Conservation (phyloP, 2,113 vertebrate genomes). For the Mirounga angustirostris region DNA sequence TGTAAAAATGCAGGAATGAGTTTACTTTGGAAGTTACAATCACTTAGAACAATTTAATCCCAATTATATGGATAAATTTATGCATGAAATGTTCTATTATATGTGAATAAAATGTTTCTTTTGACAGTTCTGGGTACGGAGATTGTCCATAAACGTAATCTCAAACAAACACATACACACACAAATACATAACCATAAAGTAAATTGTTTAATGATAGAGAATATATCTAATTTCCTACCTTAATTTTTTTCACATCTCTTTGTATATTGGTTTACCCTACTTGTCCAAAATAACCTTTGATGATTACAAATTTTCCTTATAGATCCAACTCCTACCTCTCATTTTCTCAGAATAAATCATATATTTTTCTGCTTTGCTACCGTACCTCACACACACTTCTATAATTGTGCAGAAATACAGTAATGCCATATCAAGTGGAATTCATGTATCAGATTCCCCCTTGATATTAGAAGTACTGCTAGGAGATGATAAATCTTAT, state of each 20-base stretch:
- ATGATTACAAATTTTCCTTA: not conserved
- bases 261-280: not conserved
- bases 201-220: not conserved
- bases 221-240: not conserved
- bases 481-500: not conserved
- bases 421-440: not conserved
- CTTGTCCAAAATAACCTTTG: not conserved
- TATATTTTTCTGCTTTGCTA: not conserved
- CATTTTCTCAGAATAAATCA: not conserved
- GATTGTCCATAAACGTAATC: not conserved
- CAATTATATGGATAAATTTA: conserved; percentile 37
- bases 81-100: not conserved
- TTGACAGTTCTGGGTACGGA: not conserved
- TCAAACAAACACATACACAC: not conserved
- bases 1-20: conserved; percentile 34
- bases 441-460: not conserved
- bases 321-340: not conserved
- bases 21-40: conserved; percentile 39
- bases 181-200: not conserved
- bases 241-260: not conserved
- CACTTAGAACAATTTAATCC: not conserved
- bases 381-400: not conserved
- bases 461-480: not conserved
- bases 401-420: not conserved
- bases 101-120: not conserved